Base-by-base conservation (phyloP, 2,113 vertebrate genomes). In the Triplophysa tibetana region DNA sequence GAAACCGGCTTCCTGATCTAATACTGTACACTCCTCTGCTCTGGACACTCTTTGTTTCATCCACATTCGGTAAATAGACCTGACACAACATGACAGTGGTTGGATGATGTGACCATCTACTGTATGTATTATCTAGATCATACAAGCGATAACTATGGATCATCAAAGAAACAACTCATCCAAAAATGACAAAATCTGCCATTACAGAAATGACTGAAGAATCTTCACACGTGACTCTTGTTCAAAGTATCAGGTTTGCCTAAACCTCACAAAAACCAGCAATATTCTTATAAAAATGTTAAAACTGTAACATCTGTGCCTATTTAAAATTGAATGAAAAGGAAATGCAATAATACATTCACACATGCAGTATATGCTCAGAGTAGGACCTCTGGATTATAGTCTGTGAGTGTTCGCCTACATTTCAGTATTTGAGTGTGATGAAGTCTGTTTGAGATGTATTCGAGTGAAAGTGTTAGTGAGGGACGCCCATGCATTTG, bases 401-500 rank as follows among this genome's bases (percentile, higher is more conserved):
- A 54, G 61, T 33, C n/a, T 68, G 33, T 50, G 50, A 52, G 77
- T 74, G n/a, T 41, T 8, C 21, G 21, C 45, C 41, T 45, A 63
- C 14, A 56, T 75, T 62, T 64, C 29, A 84, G 70, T 77, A 72
- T 81, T 61, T 77, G 78, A 66, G 54, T 67, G 19, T 11, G 19
- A 29, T 13, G 66, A 43, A 48, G 79, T 80, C 75, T 41, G 52
- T 73, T 50, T 33, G 67, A 76, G 81, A 52, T 81, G 52, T 58
- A 70, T 61, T 78, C 74, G 72, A 66, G 50, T 79, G 50, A 24
- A 29, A 58, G 63, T 73, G 43, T 45, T 11, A 45, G 43, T 11
- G 38, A 77, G 82, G 66, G 67, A 52, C 58, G 77, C 69, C 70
- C 75, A 83, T 83, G 79, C 78, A 79, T 84, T 82, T 81, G 67